Conservation (phyloP, 2,113 vertebrate genomes). For the Athene cunicularia region DNA sequence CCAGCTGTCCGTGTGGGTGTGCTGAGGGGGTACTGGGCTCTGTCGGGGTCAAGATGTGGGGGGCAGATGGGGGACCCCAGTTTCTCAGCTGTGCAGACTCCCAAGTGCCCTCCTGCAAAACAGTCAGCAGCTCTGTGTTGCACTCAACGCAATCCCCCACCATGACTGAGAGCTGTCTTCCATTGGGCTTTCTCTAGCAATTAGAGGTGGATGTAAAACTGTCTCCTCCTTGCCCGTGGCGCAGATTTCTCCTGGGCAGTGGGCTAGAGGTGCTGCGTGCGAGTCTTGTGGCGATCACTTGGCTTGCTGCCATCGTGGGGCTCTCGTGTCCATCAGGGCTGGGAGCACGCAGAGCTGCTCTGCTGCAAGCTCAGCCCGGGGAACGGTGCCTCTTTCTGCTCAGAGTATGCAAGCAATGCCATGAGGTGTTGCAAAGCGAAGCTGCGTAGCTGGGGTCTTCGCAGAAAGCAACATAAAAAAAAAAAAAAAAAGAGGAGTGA, state of each 20-base stretch:
- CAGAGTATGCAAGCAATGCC: accelerated
- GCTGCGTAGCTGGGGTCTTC: not conserved
- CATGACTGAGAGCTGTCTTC: not conserved
- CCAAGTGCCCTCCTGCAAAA: not conserved
- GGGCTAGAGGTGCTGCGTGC: not conserved
- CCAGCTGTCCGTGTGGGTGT: not conserved
- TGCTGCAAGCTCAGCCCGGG: not conserved
- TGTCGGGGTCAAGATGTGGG: not conserved
- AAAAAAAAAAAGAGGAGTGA: not conserved
- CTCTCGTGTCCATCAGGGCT: accelerated
- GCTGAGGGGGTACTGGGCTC: not conserved
- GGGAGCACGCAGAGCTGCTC: not conserved
- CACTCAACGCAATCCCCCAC: not conserved
- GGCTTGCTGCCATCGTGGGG: not conserved
- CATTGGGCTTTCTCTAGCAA: not conserved
- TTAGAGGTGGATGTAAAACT: not conserved
- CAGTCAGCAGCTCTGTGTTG: not conserved
- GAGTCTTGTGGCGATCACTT: not conserved
- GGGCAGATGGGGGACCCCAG: not conserved
- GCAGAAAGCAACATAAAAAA: not conserved
- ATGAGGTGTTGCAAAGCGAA: accelerated
- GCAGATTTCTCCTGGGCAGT: too few species aligned
- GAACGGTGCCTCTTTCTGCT: not conserved
- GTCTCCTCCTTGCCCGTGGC: accelerated
- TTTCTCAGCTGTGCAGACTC: not conserved